Base-by-base conservation (phyloP, 2,113 vertebrate genomes). In the Cricetomys ansorgei region DNA sequence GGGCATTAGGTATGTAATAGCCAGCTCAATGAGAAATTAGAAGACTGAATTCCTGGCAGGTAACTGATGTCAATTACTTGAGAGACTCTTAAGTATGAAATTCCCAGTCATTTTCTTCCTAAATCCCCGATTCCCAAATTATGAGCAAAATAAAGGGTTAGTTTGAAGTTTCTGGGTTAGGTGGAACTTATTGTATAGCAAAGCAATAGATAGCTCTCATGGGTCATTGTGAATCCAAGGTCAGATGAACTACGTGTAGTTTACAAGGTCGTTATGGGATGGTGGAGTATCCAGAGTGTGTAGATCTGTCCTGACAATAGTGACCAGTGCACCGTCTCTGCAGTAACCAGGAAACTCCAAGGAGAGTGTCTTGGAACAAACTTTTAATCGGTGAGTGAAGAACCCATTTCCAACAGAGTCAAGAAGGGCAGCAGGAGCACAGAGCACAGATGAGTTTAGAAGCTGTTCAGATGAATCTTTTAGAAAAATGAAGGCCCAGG, bases 381-480 rank as follows among this genome's bases (percentile, higher is more conserved):
- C 34, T 83, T 90, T 62, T 62, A 94, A 86, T 72, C 67, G 40
- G 1, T 50, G 4, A 53, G 23, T 40, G 65, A 57, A 4, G 25
- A 91, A 53, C 21, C 59, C 31, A 4, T 87, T 79, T 93, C 29
- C 0, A 40, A 4, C 2, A 83, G 53, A 62, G 67, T 48, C 73
- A 94, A 40, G 59, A 57, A 89, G 19, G n/a, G 13, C 13, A 57
- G 55, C 23, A 13, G 69, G 9, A 73, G 40, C n/a, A 8, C 4
- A 64, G 53, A 55, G 77, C 37, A 64, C 15, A 86, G n/a, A 95
- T 19, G 72, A 64, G 25, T 7, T 92, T n/a, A 90, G 64, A 83
- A 79, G 43, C 37, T 27, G 5, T 87, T 34, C 72, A 69, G 83
- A 57, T 40, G 40, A 50, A 75, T 81, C 91, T 96, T 9, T 31